These are phyloP conservation scores for Accipiter virgatus DNA, from an alignment of 2,113 vertebrate genomes.

Conservation along the genomic window DNA sequence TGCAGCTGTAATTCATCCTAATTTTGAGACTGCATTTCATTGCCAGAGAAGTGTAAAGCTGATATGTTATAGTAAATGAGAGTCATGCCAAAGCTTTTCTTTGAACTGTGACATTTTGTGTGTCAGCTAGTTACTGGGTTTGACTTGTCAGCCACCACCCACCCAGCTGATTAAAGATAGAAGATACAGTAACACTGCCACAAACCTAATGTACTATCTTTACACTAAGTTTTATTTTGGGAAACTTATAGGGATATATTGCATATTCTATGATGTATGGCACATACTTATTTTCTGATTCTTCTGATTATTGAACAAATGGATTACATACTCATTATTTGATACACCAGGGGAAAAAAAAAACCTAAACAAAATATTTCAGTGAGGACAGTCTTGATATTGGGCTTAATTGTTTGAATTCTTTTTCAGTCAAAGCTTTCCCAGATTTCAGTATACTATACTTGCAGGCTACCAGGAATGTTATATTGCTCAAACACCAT, in stretches of 20 bases:
- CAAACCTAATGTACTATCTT: not conserved
- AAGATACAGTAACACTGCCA: conserved; percentile 1
- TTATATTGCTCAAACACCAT: not conserved
- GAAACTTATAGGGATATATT: not conserved
- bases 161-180: conserved; percentile 33
- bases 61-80: conserved; percentile 28
- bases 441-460: not conserved
- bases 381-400: not conserved
- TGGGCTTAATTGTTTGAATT: not conserved
- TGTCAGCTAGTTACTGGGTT: conserved; percentile 26
- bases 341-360: not conserved
- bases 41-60: not conserved
- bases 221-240: not conserved
- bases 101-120: conserved; percentile 30
- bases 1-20: conserved; percentile 1
- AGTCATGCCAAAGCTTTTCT: conserved; percentile 21
- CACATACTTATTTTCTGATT: not conserved
- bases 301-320: not conserved
- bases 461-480: not conserved
- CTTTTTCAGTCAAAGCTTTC: not conserved
- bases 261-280: not conserved
- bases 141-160: conserved; percentile 54
- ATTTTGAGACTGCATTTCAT: conserved; percentile 13
- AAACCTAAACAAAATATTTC: not conserved
- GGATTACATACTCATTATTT: not conserved